Evolutionary conservation across 92 coral and sea anemone genomes (phyloP).

Genomic region (Umimayanthus chanpuru): DNA sequence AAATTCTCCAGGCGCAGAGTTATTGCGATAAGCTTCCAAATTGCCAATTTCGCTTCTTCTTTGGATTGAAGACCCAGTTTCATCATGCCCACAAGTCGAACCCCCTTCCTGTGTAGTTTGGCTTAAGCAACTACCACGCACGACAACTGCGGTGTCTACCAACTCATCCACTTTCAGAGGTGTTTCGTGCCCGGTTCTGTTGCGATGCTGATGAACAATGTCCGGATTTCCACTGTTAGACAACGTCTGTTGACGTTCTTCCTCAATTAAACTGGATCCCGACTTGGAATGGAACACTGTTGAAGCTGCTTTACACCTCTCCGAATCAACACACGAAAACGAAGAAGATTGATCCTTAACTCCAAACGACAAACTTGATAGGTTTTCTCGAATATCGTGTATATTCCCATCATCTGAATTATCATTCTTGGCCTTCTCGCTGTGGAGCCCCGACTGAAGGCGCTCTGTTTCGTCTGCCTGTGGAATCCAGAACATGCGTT

Average conservation of each 20-base stretch:
- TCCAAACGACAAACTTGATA: constrained; percentile 3
- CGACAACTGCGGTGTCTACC: neutral
- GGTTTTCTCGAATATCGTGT: neutral
- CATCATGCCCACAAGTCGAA: neutral
- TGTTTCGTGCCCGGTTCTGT: neutral
- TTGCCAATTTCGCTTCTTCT: neutral
- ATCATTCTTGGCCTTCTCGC: neutral
- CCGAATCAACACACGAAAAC: neutral
- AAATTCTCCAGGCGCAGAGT: neutral
- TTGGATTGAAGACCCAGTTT: neutral
- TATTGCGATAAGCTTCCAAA: neutral
- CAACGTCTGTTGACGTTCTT: neutral
- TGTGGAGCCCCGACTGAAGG: neutral
- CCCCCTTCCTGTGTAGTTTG: neutral
- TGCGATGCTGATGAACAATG: neutral
- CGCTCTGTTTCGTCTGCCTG: neutral
- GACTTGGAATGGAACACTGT: neutral
- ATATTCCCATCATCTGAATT: neutral
- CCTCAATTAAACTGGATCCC: neutral
- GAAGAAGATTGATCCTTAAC: neutral
- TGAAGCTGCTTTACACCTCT: neutral
- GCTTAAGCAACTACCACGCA: neutral
- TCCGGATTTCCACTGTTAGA: neutral
- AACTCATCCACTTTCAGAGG: neutral
- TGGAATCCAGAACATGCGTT: neutral